Percentiles rank a stretch among this genome's conserved stretches.
Evolutionary conservation across 2,113 vertebrate species (phyloP).

Genomic region (Brienomyrus brachyistius): DNA sequence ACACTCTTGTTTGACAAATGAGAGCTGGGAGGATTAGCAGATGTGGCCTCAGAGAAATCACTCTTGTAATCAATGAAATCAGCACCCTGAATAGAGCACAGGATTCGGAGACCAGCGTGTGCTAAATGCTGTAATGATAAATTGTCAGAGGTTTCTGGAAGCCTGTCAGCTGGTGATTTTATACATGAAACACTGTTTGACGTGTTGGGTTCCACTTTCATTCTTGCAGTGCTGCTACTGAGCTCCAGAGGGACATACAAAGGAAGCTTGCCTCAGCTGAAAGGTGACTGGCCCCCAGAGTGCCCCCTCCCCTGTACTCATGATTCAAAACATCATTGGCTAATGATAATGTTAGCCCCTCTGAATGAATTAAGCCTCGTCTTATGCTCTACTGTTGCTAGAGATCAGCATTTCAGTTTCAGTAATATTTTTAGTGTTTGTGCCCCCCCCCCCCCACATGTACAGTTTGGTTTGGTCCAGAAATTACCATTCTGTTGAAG

Average conservation of each 20-base stretch:
- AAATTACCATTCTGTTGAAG: no score
- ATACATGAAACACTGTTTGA: conserved; percentile 54
- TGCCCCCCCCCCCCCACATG: background rate
- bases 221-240: conserved; percentile 48
- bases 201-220: conserved; percentile 54
- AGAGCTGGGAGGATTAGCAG: conserved; percentile 51
- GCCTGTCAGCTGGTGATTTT: conserved; percentile 55
- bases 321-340: background rate
- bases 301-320: background rate
- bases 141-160: conserved; percentile 46
- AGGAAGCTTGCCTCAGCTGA: background rate
- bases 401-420: background rate
- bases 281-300: background rate
- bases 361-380: background rate
- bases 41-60: conserved; percentile 43
- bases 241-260: conserved; percentile 44
- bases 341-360: background rate
- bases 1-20: conserved; percentile 42
- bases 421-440: background rate
- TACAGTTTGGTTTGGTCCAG: conserved; percentile 14
- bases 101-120: conserved; percentile 51
- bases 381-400: background rate
- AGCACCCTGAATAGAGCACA: conserved; percentile 43
- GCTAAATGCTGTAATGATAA: conserved; percentile 51
- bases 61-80: conserved; percentile 62